Base-by-base conservation (phyloP, 2,888 invertebrate species). In the Sinodicranocentrus sp. region DNA sequence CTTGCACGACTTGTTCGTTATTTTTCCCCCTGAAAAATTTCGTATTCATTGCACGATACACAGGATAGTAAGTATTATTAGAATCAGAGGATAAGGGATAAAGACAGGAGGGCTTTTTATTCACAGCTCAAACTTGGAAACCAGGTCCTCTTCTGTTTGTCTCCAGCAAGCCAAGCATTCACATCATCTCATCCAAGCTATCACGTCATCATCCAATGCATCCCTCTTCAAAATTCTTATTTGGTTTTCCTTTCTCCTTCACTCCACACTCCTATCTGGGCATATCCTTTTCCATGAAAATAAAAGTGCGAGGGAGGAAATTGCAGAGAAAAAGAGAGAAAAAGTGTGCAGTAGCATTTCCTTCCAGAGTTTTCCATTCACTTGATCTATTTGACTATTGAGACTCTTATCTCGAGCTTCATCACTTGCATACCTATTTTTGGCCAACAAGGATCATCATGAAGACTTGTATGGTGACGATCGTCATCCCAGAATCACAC, bases 341-440 rank as follows among this genome's bases (percentile, higher is more conserved):
- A 65, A 68, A 71, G 48, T 39, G 57, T 21, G 15, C 19, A 61
- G 28, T 2, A 61, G 61, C 19, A 15, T 48, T 48, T 15, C n/a
- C 48, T 48, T 48, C 48, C 33, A 33, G 10, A 6, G 33, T 44
- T 79, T 67, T 79, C 72, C 75, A 82, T 68, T 82, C 82, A 82
- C 68, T 80, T 82, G 82, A 82, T 82, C 75, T 82, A 82, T 82
- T 73, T 82, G 73, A 82, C 82, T 82, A 82, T 75, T 82, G 82
- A 75, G 82, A 82, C 73, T 73, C 67, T 72, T 79, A 79, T 79
- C 71, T 61, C 25, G 57, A 61, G 82, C 67, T 39, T 75, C 82
- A 68, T 65, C 82, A 73, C 82, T 82, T 59, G 73, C 73, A 75
- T 80, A 82, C 67, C 75, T 82, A 67, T 72, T 80, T 79, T 78